Conservation (phyloP, 2,888 invertebrate genomes). For the Cataglyphis livida region DNA sequence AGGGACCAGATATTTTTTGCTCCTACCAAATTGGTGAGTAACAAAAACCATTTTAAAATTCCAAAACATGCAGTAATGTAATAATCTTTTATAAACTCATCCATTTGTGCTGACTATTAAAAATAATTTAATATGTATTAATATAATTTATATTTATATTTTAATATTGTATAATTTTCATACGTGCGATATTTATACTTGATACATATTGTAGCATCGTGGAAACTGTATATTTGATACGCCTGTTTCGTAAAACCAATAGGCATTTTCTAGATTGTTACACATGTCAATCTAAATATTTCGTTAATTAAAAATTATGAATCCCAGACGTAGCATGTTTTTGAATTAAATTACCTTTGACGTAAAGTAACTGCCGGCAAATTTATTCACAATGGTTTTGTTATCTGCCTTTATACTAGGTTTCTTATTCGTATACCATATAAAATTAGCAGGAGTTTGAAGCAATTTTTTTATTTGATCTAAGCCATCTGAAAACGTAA, state of each 20-base stretch:
- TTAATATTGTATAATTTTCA: constrained; percentile 2
- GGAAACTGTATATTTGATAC: constrained; percentile 70
- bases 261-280: constrained; percentile 69
- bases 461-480: constrained; percentile 66
- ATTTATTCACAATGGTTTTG: constrained; percentile 67
- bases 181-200: constrained; percentile 46
- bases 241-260: constrained; percentile 67
- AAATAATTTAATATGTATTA: constrained; percentile 5
- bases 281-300: constrained; percentile 71
- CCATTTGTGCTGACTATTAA: constrained; percentile 59
- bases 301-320: neutral
- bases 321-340: neutral
- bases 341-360: constrained; percentile 62
- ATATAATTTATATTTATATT: neutral
- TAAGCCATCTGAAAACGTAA: constrained; percentile 48
- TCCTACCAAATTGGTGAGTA: constrained; percentile 58
- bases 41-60: constrained; percentile 68
- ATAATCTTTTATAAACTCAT: constrained; percentile 68
- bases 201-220: constrained; percentile 70
- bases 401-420: constrained; percentile 54
- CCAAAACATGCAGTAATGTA: constrained; percentile 69
- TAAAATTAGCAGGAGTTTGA: constrained; percentile 58
- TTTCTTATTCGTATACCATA: constrained; percentile 66
- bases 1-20: constrained; percentile 55
- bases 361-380: constrained; percentile 69